These are phyloP conservation scores for Gortyna flavago DNA, from an alignment of 2,888 invertebrate species.

Conservation along the genomic window DNA sequence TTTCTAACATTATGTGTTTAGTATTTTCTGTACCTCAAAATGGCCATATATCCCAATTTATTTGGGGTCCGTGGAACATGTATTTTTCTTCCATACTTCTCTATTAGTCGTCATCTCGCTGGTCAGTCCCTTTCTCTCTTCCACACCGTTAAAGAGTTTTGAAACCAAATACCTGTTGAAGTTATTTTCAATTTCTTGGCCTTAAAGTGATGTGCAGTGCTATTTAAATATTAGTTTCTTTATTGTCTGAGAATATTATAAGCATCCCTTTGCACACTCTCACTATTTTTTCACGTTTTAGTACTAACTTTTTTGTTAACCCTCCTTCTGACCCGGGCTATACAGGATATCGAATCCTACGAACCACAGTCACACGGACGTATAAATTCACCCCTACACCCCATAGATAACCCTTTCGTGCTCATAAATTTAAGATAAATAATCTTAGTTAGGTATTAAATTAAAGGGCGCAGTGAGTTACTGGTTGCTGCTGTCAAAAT, in stretches of 20 bases:
- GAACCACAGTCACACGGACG: constrained; percentile 72
- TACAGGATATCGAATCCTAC: constrained; percentile 79
- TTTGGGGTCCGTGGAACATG: too few species aligned
- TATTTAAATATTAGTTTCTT: not conserved
- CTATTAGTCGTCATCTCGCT: too few species aligned
- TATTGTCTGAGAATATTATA: not conserved
- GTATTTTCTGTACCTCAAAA: too few species aligned
- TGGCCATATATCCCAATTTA: too few species aligned
- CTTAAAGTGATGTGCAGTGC: not conserved
- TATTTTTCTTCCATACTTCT: too few species aligned
- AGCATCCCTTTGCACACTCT: not conserved
- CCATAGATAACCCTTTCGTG: constrained; percentile 81
- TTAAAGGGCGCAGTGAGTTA: constrained; percentile 72
- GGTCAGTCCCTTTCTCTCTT: too few species aligned
- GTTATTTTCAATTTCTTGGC: not conserved
- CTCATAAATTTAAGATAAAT: constrained; percentile 83
- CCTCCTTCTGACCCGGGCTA: constrained; percentile 55
- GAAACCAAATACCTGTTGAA: not conserved
- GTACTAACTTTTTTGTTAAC: constrained; percentile 42
- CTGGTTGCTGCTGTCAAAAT: constrained; percentile 64
- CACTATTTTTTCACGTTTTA: not conserved
- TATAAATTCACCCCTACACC: constrained; percentile 78
- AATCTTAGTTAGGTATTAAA: constrained; percentile 80
- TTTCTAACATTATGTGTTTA: too few species aligned
- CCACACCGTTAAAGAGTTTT: too few species aligned